Conservation (phyloP, 2,888 invertebrate species). For the Seladonia tumulorum region DNA sequence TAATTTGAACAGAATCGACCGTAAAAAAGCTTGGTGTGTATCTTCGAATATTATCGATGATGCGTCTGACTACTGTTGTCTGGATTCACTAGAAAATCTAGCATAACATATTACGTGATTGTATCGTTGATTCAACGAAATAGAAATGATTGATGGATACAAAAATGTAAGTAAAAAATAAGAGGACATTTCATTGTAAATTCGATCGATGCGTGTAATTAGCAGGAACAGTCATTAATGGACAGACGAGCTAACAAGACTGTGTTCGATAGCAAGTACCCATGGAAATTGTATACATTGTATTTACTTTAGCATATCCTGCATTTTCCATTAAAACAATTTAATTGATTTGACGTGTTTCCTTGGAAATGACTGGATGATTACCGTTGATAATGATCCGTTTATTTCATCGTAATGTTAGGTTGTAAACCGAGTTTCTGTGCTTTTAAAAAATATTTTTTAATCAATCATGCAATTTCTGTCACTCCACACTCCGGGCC, state of each 20-base stretch:
- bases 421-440: not conserved
- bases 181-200: not conserved
- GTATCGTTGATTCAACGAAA: not conserved
- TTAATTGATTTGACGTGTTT: not conserved
- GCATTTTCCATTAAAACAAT: not conserved
- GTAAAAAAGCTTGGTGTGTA: not conserved
- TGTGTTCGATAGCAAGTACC: not conserved
- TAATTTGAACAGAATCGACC: too few relatives aligned
- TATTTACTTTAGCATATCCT: not conserved
- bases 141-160: not conserved
- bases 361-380: not conserved
- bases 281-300: not conserved
- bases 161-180: too few relatives aligned
- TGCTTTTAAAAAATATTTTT: not conserved
- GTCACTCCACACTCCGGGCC: not conserved
- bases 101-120: not conserved
- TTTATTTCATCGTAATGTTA: not conserved
- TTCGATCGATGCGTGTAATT: not conserved
- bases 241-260: not conserved
- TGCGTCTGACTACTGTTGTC: not conserved
- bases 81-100: not conserved
- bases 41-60: not conserved
- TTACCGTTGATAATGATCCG: not conserved
- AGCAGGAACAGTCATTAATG: not conserved
- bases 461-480: not conserved